Evolutionary conservation across 2,113 vertebrate genomes (phyloP).

Genomic region (Nesospiza acunhae): DNA sequence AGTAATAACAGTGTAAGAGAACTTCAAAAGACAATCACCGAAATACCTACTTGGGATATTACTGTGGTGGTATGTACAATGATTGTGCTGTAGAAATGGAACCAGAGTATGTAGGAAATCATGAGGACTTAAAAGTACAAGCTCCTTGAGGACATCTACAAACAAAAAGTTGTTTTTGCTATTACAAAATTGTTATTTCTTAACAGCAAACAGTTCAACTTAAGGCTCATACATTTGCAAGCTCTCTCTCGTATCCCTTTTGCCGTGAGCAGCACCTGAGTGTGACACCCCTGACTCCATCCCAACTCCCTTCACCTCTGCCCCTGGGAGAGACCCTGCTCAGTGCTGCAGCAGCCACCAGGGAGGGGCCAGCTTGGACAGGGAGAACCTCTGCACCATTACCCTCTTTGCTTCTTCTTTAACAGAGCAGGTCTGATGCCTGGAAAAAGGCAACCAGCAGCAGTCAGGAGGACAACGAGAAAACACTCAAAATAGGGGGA

Average conservation of each 20-base stretch:
- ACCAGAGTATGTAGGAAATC: constrained; percentile 99
- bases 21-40: constrained; percentile 62
- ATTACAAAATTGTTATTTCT: constrained; percentile 68
- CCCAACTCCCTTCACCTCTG: constrained; percentile 15
- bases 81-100: constrained; percentile 99
- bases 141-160: constrained; percentile 97
- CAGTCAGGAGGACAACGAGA: neutral
- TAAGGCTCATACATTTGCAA: constrained; percentile 47
- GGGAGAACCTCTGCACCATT: constrained; percentile 18
- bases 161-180: constrained; percentile 62
- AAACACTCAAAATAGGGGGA: neutral
- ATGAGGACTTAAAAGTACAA: constrained; percentile 96
- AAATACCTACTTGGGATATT: constrained; percentile 94
- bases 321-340: neutral
- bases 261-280: neutral
- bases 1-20: constrained; percentile 63
- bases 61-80: constrained; percentile 99
- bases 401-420: constrained; percentile 44
- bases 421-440: neutral
- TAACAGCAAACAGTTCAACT: constrained; percentile 46
- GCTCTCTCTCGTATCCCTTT: neutral
- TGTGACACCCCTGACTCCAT: neutral
- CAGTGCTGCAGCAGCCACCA: constrained; percentile 7
- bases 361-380: neutral
- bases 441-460: constrained; percentile 51